Evolutionary conservation across 2,797 vertebrate species (phyloP).

Genomic region (Tapera naevia): DNA sequence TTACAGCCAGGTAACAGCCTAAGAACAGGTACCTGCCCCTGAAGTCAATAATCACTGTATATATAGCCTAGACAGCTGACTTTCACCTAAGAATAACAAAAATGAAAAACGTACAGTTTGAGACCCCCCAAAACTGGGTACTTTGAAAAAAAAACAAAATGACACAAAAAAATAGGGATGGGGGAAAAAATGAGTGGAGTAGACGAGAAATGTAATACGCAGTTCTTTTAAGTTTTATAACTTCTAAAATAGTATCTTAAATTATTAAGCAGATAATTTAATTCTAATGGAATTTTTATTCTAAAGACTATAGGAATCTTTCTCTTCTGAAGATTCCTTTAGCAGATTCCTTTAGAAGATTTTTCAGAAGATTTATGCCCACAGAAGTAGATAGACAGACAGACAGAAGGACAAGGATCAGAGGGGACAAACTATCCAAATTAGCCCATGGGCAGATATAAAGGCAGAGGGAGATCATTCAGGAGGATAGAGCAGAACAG

Average conservation of each 20-base stretch:
- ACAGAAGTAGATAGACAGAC: background rate
- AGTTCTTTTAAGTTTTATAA: background rate
- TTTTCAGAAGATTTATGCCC: background rate
- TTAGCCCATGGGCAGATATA: no score
- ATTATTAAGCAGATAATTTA: background rate
- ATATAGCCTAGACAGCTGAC: background rate
- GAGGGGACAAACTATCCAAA: background rate
- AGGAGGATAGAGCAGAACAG: no score
- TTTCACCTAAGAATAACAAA: background rate
- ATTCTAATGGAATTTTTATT: background rate
- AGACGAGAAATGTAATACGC: background rate
- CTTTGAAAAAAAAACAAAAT: background rate
- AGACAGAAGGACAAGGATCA: background rate
- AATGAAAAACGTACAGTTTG: background rate
- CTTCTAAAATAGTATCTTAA: background rate
- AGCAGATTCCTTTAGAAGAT: no score
- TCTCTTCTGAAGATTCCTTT: no score
- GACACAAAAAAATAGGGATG: background rate
- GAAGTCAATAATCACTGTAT: background rate
- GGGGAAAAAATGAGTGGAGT: accelerated
- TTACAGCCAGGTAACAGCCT: background rate
- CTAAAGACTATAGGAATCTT: background rate
- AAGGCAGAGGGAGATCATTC: no score
- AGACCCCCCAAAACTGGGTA: background rate
- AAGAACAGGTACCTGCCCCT: background rate